These are phyloP conservation scores for Leuciscus waleckii DNA, from an alignment of 2,797 vertebrate species.

Conservation along the genomic window DNA sequence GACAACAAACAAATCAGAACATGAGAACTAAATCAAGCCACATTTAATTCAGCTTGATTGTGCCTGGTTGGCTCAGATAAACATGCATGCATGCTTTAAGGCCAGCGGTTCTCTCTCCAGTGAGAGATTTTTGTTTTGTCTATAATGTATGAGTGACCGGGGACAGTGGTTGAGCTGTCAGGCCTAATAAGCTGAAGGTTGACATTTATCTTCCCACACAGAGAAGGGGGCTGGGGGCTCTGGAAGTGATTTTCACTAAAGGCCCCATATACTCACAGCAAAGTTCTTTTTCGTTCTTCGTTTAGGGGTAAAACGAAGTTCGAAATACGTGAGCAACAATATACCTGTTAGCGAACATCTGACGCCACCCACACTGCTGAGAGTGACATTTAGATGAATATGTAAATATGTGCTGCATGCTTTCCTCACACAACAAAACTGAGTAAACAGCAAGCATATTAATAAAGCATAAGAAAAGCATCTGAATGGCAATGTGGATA, in stretches of 20 bases:
- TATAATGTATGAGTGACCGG: slow-evolving; percentile 49
- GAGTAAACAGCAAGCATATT: too few relatives aligned
- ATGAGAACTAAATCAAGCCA: slow-evolving; percentile 67
- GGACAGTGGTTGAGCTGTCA: slow-evolving; percentile 51
- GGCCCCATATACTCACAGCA: too few relatives aligned
- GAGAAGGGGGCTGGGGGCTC: neutral
- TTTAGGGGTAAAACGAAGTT: too few relatives aligned
- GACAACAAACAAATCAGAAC: slow-evolving; percentile 65
- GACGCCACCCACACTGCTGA: too few relatives aligned
- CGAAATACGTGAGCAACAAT: too few relatives aligned
- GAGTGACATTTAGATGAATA: too few relatives aligned
- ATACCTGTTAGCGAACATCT: too few relatives aligned
- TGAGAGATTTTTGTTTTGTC: slow-evolving; percentile 12
- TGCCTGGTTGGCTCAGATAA: slow-evolving; percentile 41
- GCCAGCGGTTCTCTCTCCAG: slow-evolving; percentile 6
- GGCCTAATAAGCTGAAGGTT: slow-evolving; percentile 40
- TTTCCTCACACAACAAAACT: too few relatives aligned
- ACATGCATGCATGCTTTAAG: slow-evolving; percentile 19
- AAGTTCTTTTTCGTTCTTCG: too few relatives aligned
- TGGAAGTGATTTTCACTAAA: neutral
- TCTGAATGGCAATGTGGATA: too few relatives aligned
- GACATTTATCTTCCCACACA: slow-evolving; percentile 32
- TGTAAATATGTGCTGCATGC: too few relatives aligned
- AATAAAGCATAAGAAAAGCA: too few relatives aligned
- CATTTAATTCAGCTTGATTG: slow-evolving; percentile 63